Base-by-base conservation (phyloP, 2,888 invertebrate species). In the Cryptosula pallasiana region DNA sequence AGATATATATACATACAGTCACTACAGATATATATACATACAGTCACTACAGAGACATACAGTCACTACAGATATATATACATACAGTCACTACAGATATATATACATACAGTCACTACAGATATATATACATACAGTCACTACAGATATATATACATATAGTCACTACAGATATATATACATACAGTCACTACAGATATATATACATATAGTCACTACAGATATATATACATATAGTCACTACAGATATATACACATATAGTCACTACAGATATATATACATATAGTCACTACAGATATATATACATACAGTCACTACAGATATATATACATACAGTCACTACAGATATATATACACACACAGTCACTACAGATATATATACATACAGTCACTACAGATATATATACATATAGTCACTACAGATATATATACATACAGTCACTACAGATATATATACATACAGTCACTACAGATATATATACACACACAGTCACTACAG, bases 251-350 rank as follows among this genome's bases (percentile, higher is more conserved):
- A 9, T 5, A 69, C 73, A 72, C 74, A 72, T 73, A 73, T 71
- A 29, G 74, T n/a, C 55, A 29, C n/a, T n/a, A n/a, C n/a, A n/a
- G n/a, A n/a, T n/a, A n/a, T n/a, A n/a, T n/a, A n/a, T n/a, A n/a
- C n/a, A n/a, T n/a, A n/a, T n/a, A n/a, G n/a, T 98, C 76, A 96
- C 95, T 91, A 86, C 1, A 87, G 85, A 73, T 75, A 3, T 23
- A 9, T 5, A 69, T 73, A 72, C 74, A 72, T 73, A 73, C 71
- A 29, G 74, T 98, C 76, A 96, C 95, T 91, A 86, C 1, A 87
- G 85, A 73, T 75, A 3, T 23, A 9, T 5, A 69, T 73, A 72
- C 74, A 72, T 73, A 73, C 71, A 29, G 74, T n/a, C 55, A 29
- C n/a, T n/a, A n/a, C n/a, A n/a, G n/a, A n/a, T n/a, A n/a, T n/a